Percentiles rank a stretch among this genome's conserved stretches.
Conservation (phyloP, 1,140 invertebrate genomes). For the Philotrypesis tridentata region DNA sequence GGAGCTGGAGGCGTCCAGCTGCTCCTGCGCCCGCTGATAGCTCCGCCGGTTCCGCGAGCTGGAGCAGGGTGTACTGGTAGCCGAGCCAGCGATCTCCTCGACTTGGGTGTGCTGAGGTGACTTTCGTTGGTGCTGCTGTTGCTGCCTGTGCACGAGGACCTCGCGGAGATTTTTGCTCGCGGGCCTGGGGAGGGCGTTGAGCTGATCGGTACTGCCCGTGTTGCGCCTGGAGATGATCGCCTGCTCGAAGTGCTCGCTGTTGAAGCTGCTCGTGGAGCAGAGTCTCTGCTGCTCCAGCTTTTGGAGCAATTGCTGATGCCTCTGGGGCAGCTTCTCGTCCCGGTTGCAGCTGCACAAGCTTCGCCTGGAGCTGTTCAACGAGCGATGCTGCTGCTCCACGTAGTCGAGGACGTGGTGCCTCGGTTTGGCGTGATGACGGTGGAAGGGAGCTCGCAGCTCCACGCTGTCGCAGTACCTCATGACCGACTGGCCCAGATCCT, state of each 20-base stretch:
- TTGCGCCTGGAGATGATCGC: slow-evolving; percentile 42
- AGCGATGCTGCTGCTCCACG: neutral
- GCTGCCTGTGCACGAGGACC: slow-evolving; percentile 25
- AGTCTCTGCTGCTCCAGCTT: neutral
- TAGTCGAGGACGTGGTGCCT: neutral
- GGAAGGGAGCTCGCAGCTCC: neutral
- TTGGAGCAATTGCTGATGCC: slow-evolving; percentile 52
- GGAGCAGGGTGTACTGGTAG: slow-evolving; percentile 60
- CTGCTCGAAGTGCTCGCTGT: neutral
- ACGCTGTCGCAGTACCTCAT: neutral
- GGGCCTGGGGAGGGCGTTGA: slow-evolving; percentile 45
- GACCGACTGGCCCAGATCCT: neutral
- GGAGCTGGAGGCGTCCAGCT: slow-evolving; percentile 44
- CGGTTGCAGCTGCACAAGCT: neutral
- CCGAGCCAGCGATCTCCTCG: slow-evolving; percentile 55
- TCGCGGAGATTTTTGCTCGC: slow-evolving; percentile 29
- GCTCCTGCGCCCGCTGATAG: slow-evolving; percentile 39
- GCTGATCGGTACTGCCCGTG: slow-evolving; percentile 55
- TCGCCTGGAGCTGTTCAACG: slow-evolving; percentile 48
- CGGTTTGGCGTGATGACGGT: too few relatives aligned
- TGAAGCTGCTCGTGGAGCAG: neutral
- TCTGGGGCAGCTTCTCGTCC: slow-evolving; percentile 7
- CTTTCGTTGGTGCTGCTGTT: neutral
- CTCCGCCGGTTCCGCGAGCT: slow-evolving; percentile 48
- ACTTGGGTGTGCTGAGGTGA: slow-evolving; percentile 29